Percentiles rank a stretch among this genome's conserved stretches.
Conservation (phyloP, 2,888 invertebrate species). For the Nomada hirtipes region DNA sequence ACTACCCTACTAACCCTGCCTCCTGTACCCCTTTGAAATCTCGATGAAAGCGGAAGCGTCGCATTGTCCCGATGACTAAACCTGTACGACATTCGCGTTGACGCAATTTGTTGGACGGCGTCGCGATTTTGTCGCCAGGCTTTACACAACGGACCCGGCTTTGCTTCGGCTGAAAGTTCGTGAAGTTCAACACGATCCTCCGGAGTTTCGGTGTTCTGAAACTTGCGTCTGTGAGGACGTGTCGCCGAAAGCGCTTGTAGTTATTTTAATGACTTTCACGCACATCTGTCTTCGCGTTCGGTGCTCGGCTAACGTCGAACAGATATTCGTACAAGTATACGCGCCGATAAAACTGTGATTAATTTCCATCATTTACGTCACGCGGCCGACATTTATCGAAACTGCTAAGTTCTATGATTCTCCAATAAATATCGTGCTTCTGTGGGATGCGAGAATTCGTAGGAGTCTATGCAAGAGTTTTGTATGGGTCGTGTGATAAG, state of each 20-base stretch:
- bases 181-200: not conserved
- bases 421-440: no score
- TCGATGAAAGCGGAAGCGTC: not conserved
- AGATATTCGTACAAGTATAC: no score
- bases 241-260: not conserved
- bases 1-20: constrained; percentile 7
- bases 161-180: not conserved
- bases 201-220: not conserved
- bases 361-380: no score
- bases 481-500: no score
- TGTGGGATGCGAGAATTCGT: no score
- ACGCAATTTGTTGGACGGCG: not conserved
- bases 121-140: not conserved
- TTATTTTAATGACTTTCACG: no score
- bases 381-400: no score
- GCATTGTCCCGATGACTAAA: constrained; percentile 20
- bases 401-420: no score
- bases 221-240: not conserved
- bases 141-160: not conserved
- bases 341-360: no score
- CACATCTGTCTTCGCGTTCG: no score
- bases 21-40: constrained; percentile 3
- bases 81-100: not conserved
- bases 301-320: no score
- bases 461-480: no score